Evolutionary conservation across 2,113 vertebrate genomes (phyloP).

Genomic region (Salvator merianae): DNA sequence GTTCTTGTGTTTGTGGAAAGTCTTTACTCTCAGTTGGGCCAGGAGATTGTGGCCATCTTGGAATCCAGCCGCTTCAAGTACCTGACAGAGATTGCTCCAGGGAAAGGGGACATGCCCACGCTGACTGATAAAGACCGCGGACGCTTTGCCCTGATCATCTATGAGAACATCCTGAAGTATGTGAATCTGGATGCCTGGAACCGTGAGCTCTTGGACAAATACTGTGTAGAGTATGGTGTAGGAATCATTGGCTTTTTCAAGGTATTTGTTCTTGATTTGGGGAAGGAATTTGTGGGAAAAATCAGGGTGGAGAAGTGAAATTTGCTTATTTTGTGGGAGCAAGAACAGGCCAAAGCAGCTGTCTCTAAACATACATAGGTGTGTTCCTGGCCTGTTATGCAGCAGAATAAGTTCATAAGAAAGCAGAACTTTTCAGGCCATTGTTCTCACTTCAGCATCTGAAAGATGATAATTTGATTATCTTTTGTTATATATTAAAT

Average conservation of each 20-base stretch:
- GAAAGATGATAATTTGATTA: not conserved
- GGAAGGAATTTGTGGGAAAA: not conserved
- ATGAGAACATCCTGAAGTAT: slow-evolving; percentile 97
- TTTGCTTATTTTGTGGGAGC: not conserved
- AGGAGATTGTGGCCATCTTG: slow-evolving; percentile 97
- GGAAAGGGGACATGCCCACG: slow-evolving; percentile 97
- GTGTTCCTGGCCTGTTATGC: not conserved
- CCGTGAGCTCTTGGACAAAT: slow-evolving; percentile 97
- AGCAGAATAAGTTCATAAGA: not conserved
- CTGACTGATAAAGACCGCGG: slow-evolving; percentile 92
- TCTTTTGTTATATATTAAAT: not conserved
- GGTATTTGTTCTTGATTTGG: slow-evolving; percentile 67
- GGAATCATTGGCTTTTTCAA: slow-evolving; percentile 99
- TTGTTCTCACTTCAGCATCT: not conserved
- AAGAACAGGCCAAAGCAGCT: too few relatives aligned
- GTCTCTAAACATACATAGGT: too few relatives aligned
- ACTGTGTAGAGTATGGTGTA: slow-evolving; percentile 96
- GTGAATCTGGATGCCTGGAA: slow-evolving; percentile 98
- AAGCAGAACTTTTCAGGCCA: not conserved
- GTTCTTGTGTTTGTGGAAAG: slow-evolving; percentile 98
- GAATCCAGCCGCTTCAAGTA: slow-evolving; percentile 95
- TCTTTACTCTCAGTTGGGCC: slow-evolving; percentile 95
- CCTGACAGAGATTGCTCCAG: slow-evolving; percentile 93
- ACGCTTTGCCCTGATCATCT: slow-evolving; percentile 93
- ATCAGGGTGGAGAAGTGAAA: not conserved